Base-by-base conservation (phyloP, 2,888 invertebrate species). In the Melinopterus prodromus region DNA sequence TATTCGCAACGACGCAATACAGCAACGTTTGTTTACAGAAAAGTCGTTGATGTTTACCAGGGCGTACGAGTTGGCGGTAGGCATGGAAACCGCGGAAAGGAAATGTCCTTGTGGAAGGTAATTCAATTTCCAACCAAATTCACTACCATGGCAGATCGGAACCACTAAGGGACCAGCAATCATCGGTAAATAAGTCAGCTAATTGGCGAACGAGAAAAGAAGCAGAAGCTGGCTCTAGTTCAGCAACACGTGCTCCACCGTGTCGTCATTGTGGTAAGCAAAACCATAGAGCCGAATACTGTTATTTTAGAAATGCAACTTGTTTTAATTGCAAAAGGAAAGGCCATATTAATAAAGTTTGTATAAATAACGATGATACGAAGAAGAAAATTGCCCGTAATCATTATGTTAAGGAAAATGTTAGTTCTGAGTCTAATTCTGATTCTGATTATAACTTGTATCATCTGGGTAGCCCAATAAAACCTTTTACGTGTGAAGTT, bases 251-350 rank as follows among this genome's bases (percentile, higher is more conserved):
- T 53, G 53, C 53, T 7, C 12, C 53, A 53, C 14, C 36, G 35
- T 77, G 77, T 36, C n/a, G 15, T 2, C 35, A 38, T 7, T 77
- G 71, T 35, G 70, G 77, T 35, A 77, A 77, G 70, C 36, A 70
- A 70, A 77, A 77, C 37, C 77, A 77, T 70, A 71, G 71, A 0
- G 69, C 0, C 16, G 26, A 77, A 69, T n/a, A 26, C 16, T 77
- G 77, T 15, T 77, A 77, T 77, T 77, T 77, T 77, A 77, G 36
- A 70, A 77, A 70, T 38, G 37, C n/a, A 37, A 70, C 9, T 37
- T 70, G 70, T 77, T n/a, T 71, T 16, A 77, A 12, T 26, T 77
- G 70, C 38, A 77, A 71, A 71, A 77, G 36, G 37, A 70, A 16
- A 37, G 77, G 77, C 0, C n/a, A n/a, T n/a, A 71, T 70, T 35